These are phyloP conservation scores for Forbesichthys papilliferus DNA, from an alignment of 2,113 vertebrate species.

Conservation along the genomic window DNA sequence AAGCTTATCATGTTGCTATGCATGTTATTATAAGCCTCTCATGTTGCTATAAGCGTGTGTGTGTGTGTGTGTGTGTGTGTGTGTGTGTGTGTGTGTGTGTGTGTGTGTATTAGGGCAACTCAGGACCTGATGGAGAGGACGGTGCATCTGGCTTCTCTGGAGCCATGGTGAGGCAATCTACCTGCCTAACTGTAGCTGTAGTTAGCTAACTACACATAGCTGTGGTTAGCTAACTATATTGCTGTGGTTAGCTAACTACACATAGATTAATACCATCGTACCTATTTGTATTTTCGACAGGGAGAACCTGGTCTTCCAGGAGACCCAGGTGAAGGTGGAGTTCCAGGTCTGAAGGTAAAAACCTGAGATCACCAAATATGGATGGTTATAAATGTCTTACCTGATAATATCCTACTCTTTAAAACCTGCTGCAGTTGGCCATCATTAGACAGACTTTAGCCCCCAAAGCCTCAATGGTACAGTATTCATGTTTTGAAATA, in stretches of 20 bases:
- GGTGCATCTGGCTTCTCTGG: constrained; percentile 77
- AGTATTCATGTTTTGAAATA: too few species aligned
- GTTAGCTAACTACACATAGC: too few species aligned
- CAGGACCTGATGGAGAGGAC: constrained; percentile 69
- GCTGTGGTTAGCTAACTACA: not conserved
- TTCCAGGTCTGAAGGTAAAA: constrained; percentile 66
- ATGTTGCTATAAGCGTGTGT: too few species aligned
- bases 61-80: too few species aligned
- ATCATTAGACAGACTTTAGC: too few species aligned
- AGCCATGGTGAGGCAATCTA: constrained; percentile 59
- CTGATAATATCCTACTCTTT: too few species aligned
- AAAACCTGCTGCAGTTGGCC: too few species aligned
- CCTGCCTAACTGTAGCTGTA: too few species aligned
- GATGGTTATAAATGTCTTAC: too few species aligned
- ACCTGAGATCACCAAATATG: not conserved
- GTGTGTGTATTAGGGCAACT: constrained; percentile 56
- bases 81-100: too few species aligned
- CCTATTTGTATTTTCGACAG: constrained; percentile 30
- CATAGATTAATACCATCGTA: not conserved
- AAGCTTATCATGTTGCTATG: not conserved
- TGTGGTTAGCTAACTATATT: not conserved
- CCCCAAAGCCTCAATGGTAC: too few species aligned
- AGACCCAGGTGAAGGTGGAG: constrained; percentile 58
- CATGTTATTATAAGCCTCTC: not conserved
- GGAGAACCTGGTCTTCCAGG: constrained; percentile 72